Evolutionary conservation across 2,888 invertebrate species (phyloP), one percentile per base, ranked within the genome.

Genomic region (Heliconius charithonia): DNA sequence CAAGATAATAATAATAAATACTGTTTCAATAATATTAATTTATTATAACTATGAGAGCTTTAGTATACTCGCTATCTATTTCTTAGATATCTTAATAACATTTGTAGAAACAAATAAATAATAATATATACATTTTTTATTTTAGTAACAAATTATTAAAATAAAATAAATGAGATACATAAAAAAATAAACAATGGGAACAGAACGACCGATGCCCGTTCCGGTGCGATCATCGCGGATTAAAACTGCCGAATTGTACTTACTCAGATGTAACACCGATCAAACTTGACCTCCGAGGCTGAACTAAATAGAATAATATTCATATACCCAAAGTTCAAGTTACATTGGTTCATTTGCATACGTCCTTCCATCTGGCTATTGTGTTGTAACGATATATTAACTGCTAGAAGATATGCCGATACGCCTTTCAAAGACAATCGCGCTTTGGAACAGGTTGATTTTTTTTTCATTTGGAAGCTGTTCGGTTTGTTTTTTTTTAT

Each of bases 181-280:
- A 45, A 70, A 45, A 74, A 65, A 29, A 6, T 13, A 27, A 51
- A 74, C 69, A 92, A 86, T 87, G 93, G 86, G 90, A 88, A 90
- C 90, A 82, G 80, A 77, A 76, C 32, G 27, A 71, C 82, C 81
- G 84, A 89, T 87, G 90, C 86, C 88, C 90, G 92, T 93, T 92
- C 92, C 92, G 93, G 91, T 90, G 91, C 88, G 88, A 88, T 91
- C 91, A 92, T 90, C 91, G 89, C 87, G 87, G 85, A 90, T 91
- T 90, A 90, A 7, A 88, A 87, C 88, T 89, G 89, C 91, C 92
- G 91, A 93, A 92, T 91, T 89, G 89, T 89, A 89, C 87, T 89
- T 88, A 86, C 88, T 89, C 87, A 90, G 87, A 89, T 89, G 90
- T 88, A 85, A 89, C 88, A 85, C 84, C 82, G 76, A 75, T 71